These are phyloP conservation scores for Cotesia vestalis DNA, from an alignment of 1,140 invertebrate species.

Conservation along the genomic window DNA sequence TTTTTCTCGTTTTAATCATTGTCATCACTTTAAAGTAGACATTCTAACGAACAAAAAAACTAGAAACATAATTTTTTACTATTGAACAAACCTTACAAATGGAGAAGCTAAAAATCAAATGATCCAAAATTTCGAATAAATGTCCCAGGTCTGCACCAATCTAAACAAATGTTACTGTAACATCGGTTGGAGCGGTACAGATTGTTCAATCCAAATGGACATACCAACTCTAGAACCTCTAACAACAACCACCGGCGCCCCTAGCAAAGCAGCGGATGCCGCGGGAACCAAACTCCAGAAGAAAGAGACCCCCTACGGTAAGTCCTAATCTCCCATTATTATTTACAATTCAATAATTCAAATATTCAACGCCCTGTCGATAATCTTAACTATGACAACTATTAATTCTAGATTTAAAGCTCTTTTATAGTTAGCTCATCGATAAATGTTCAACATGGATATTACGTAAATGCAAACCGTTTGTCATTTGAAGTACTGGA, in stretches of 20 bases:
- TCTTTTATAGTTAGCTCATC: not conserved
- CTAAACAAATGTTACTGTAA: slow-evolving; percentile 91
- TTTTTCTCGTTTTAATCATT: no score
- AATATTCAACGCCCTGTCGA: not conserved
- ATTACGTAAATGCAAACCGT: not conserved
- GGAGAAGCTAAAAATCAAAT: not conserved
- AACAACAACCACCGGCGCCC: slow-evolving; percentile 60
- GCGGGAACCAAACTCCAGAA: slow-evolving; percentile 79
- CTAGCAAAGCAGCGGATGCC: slow-evolving; percentile 65
- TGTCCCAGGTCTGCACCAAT: slow-evolving; percentile 88
- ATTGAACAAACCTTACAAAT: no score
- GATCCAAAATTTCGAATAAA: slow-evolving; percentile 16
- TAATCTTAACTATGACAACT: not conserved
- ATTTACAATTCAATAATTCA: not conserved
- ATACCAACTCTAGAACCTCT: slow-evolving; percentile 70
- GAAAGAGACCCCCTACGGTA: slow-evolving; percentile 90
- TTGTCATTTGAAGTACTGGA: not conserved
- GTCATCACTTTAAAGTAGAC: no score
- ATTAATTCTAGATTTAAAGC: no score
- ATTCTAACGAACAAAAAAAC: no score
- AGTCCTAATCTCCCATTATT: slow-evolving; percentile 51
- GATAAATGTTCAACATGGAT: not conserved
- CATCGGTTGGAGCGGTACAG: slow-evolving; percentile 85
- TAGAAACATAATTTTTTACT: no score
- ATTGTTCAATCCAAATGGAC: slow-evolving; percentile 84